Evolutionary conservation across 2,113 vertebrate genomes (phyloP).

Genomic region (Clinocottus analis): DNA sequence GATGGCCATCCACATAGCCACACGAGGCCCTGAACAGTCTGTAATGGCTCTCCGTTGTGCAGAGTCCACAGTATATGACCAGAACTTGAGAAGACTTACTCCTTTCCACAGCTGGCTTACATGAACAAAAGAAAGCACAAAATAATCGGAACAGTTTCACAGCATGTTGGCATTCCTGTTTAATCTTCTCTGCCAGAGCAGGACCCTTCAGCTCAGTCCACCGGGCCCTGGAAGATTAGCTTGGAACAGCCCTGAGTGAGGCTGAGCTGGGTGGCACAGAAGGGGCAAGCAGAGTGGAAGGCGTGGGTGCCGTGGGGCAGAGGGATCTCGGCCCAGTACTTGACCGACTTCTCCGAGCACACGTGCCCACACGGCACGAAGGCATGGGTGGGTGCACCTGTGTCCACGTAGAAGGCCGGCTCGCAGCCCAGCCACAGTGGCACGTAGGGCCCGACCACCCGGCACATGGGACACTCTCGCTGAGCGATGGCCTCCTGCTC

Average conservation of each 20-base stretch:
- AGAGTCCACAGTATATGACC: constrained; percentile 63
- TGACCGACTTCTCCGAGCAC: constrained; percentile 96
- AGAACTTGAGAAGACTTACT: constrained; percentile 47
- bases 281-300: constrained; percentile 97
- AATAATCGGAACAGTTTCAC: constrained; percentile 74
- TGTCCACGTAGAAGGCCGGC: constrained; percentile 96
- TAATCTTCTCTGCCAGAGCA: constrained; percentile 9
- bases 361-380: constrained; percentile 97
- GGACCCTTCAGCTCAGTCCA: constrained; percentile 87
- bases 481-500: constrained; percentile 89
- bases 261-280: constrained; percentile 92
- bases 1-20: constrained; percentile 48
- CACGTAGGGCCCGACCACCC: constrained; percentile 94
- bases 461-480: constrained; percentile 97
- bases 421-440: constrained; percentile 97
- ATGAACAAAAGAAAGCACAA: constrained; percentile 66
- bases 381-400: constrained; percentile 93
- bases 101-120: constrained; percentile 52
- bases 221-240: constrained; percentile 96
- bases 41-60: constrained; percentile 56
- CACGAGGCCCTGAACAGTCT: constrained; percentile 47
- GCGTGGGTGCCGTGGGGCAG: constrained; percentile 97
- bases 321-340: constrained; percentile 97
- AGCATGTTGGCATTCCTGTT: constrained; percentile 66
- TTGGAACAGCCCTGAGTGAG: constrained; percentile 92